Base-by-base conservation (phyloP, 2,888 invertebrate species). In the Zaprionus lineosus region DNA sequence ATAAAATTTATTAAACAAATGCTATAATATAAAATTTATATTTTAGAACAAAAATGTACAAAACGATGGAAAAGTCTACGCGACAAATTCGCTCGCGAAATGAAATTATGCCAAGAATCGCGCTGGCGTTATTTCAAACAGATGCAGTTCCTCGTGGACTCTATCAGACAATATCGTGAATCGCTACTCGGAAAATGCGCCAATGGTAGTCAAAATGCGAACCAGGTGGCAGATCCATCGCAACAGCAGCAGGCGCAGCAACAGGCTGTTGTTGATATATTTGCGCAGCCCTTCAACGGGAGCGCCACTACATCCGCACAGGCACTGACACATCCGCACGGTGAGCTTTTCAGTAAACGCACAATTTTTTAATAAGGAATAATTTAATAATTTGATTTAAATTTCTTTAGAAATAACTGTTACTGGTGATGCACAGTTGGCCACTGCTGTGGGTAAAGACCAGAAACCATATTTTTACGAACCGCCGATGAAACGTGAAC, bases 91-190 rank as follows among this genome's bases (percentile, higher is more conserved):
- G 88, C 88, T n/a, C 84, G 88, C 9, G 88, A 88, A 64, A 88
- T 88, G 89, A 88, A 88, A 65, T 44, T 89, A 50, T 88, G 87
- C 58, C 87, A 88, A 55, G 88, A 88, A 70, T 88, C 88, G 33
- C 88, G 88, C 39, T 88, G 88, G 88, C 89, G 88, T 26, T 88
- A 88, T 57, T 88, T 88, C 33, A 88, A 88, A 53, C 89, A 88
- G 66, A 88, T 88, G 88, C 88, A 88, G 55, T 88, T 88, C 64
- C 65, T 88, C 3, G 89, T 88, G 14, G 88, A 88, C 66, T 89
- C 89, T 6, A 88, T 88, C 21, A 70, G 87, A 19, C 88, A 88
- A 67, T 88, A 88, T 41, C 86, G 88, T 2, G 88, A 89, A 71
- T 89, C 88, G 6, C 59, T 88, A 39, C 58, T 88, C 31, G 89